Evolutionary conservation across 2,797 vertebrate species (phyloP), one percentile per base, ranked within the genome.

Genomic region (Trematocara caparti): DNA sequence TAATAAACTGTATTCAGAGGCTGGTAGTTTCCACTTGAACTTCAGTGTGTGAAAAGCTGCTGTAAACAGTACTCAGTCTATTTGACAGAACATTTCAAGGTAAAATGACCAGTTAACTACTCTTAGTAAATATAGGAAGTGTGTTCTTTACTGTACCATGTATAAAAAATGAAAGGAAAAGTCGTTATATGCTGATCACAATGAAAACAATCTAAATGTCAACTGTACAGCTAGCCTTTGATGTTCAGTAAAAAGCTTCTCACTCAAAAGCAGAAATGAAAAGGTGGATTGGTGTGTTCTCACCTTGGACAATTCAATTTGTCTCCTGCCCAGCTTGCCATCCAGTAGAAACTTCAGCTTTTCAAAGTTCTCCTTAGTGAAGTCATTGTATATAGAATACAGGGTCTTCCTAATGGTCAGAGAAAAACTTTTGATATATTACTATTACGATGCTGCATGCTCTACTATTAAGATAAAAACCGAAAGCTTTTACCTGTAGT

Each of bases 341-440:
- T 0, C 27, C 79, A 95, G 47, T 7, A 96, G 82, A 83, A 94
- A 96, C 87, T 94, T 96, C 21, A 96, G 79, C 2, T 47, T 76
- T 0, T 55, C 5, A 5, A 96, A 12, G 17, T 92, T 94, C 64
- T 92, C 86, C 0, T 10, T 0, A 3, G 87, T 93, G 53, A 95
- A 19, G 30, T 91, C 84, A 10, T 94, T 87, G 48, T 94, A 88
- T 36, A 96, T 24, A 2, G 11, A 1, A 78, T 92, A 96, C 15
- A 97, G 92, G 94, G 95, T 93, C 84, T 93, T 91, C 81, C 96
- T 96, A 85, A 80, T 6, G 83, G 19, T 76, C 6, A 49, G 43
- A 71, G 43, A 71, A 47, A 30, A 32, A 17, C 5, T 47, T 71
- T 6, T 75, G 8, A 8, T 51, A 27, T 53, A 32, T 19, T 69